Base-by-base conservation (phyloP, 2,797 vertebrate genomes). In the Rhinoraja longicauda region DNA sequence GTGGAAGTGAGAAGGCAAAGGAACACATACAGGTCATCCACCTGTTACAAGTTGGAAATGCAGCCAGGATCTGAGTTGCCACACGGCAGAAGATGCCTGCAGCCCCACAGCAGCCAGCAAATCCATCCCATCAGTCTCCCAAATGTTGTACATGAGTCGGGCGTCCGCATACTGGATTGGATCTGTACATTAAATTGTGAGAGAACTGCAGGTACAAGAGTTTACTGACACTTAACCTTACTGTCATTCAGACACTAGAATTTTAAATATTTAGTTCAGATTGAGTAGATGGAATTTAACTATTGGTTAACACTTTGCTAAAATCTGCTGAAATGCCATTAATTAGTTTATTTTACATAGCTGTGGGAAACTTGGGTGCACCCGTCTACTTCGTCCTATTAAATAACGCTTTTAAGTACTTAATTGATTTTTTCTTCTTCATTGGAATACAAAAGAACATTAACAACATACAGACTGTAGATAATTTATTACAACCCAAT, bases 401-500 rank as follows among this genome's bases (percentile, higher is more conserved):
- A 45, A 72, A 26, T 45, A 26, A 70, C 90, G 32, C 62, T 72
- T 82, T 82, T 72, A 90, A 70, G 24, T 72, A 17, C 36, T 36
- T 39, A 72, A 90, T 70, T 19, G 19, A 90, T 39, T 6, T 90
- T 90, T 90, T 86, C 32, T n/a, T n/a, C n/a, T 77, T 26, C 76
- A 72, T 26, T 53, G 45, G 26, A 73, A 26, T 73, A 92, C 24
- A 75, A 92, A 73, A 88, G 53, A 92, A 39, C 19, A 72, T 72
- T 70, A 92, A 75, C 90, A 91, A 45, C 19, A 45, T 45, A 45
- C 36, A 75, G 64, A 70, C 67, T 26, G 36, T 59, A 70, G 67
- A 73, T 73, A 91, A 88, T 92, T 92, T 73, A 92, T 92, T 92
- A 45, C 67, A 57, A 45, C 24, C 70, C 92, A 75, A 75, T 12